Conservation (phyloP, 2,113 vertebrate genomes). For the Ibidorhyncha struthersii region DNA sequence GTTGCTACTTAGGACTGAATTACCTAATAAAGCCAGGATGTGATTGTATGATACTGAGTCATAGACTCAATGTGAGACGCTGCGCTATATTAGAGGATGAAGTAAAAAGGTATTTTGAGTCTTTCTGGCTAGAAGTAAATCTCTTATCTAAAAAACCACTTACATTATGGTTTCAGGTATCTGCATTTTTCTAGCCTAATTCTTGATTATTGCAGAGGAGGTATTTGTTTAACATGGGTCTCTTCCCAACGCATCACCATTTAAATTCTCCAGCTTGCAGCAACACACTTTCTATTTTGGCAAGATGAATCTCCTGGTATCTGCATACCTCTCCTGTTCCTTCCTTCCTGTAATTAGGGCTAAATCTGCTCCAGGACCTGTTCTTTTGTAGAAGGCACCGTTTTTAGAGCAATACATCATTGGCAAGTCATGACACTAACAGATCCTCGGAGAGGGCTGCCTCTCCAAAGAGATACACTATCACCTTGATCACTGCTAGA, state of each 20-base stretch:
- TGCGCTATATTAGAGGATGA: slow-evolving; percentile 30
- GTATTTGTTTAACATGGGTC: slow-evolving; percentile 9
- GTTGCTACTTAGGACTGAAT: slow-evolving; percentile 50
- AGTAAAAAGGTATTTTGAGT: slow-evolving; percentile 53
- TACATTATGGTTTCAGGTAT: slow-evolving; percentile 50
- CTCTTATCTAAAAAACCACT: slow-evolving; percentile 25
- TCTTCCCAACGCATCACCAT: slow-evolving; percentile 24
- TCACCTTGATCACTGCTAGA: slow-evolving; percentile 33
- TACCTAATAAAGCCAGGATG: slow-evolving; percentile 59
- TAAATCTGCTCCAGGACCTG: slow-evolving; percentile 71
- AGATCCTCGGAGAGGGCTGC: slow-evolving; percentile 31
- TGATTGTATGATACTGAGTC: slow-evolving; percentile 48
- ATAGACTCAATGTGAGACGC: background rate
- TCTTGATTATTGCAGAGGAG: background rate
- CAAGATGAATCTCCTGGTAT: slow-evolving; percentile 63
- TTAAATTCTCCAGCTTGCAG: slow-evolving; percentile 30
- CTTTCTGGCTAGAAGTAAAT: slow-evolving; percentile 25
- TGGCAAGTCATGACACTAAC: slow-evolving; percentile 65
- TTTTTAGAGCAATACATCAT: slow-evolving; percentile 73
- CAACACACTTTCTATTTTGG: slow-evolving; percentile 53
- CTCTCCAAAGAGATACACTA: background rate
- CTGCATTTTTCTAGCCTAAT: slow-evolving; percentile 28
- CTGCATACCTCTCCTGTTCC: slow-evolving; percentile 49
- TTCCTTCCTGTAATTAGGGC: slow-evolving; percentile 71
- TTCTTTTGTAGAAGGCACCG: slow-evolving; percentile 64